Percentiles rank a stretch among this genome's conserved stretches.
These are phyloP conservation scores for Eurystomus gularis DNA, from an alignment of 2,113 vertebrate genomes.

Conservation along the genomic window DNA sequence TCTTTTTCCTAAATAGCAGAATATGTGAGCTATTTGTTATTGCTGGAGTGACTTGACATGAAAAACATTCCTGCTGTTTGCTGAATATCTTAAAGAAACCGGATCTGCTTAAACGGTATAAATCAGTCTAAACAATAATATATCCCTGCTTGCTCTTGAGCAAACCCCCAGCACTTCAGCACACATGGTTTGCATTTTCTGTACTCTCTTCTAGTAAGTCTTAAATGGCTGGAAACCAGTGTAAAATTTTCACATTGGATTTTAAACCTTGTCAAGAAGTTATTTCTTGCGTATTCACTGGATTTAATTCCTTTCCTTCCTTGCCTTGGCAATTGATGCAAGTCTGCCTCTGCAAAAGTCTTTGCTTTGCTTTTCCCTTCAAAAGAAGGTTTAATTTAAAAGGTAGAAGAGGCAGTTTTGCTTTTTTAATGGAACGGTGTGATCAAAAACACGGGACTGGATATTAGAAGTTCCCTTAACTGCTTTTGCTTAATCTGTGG, in stretches of 20 bases:
- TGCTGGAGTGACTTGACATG: constrained; percentile 46
- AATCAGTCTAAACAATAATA: constrained; percentile 55
- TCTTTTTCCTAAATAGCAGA: constrained; percentile 59
- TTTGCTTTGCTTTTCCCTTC: not conserved
- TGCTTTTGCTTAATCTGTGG: not conserved
- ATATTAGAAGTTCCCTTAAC: not conserved
- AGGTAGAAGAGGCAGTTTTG: not conserved
- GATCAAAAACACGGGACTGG: not conserved
- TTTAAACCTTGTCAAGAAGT: constrained; percentile 35
- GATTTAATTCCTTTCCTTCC: constrained; percentile 49
- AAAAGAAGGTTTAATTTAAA: not conserved
- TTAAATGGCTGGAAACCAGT: constrained; percentile 51
- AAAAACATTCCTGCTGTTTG: constrained; percentile 54
- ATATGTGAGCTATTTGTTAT: constrained; percentile 60
- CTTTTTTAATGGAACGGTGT: not conserved
- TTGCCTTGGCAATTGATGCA: not conserved
- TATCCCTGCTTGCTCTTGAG: constrained; percentile 50
- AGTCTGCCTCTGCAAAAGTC: not conserved
- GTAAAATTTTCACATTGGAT: constrained; percentile 40
- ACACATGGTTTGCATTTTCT: constrained; percentile 57
- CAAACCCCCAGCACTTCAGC: constrained; percentile 20
- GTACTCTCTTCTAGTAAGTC: constrained; percentile 32
- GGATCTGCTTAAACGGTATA: constrained; percentile 39
- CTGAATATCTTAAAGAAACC: constrained; percentile 58
- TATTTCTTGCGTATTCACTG: constrained; percentile 22